Percentiles rank a stretch among this genome's conserved stretches.
Conservation (phyloP, 2,797 vertebrate genomes). For the Myotis findleyi region DNA sequence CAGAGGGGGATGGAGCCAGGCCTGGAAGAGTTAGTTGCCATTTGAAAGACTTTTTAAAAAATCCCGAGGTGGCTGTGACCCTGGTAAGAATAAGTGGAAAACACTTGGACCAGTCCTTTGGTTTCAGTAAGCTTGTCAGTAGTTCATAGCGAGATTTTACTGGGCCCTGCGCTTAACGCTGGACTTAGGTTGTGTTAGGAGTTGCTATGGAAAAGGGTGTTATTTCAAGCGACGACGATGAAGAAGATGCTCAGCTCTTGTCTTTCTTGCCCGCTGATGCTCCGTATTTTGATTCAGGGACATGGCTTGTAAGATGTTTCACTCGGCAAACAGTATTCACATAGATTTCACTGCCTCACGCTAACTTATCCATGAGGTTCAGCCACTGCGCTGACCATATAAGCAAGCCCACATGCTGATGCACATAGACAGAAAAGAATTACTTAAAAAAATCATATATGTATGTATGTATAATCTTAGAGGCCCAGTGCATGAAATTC, state of each 20-base stretch:
- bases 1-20: neutral
- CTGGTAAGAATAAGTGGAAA: neutral
- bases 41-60: neutral
- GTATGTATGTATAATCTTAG: no score
- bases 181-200: neutral
- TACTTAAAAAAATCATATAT: neutral
- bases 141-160: neutral
- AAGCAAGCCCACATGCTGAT: neutral
- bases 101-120: neutral
- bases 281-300: neutral
- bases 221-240: neutral
- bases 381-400: neutral
- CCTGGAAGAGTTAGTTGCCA: neutral
- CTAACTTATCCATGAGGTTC: neutral
- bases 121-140: neutral
- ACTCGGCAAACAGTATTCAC: neutral
- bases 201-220: neutral
- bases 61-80: neutral
- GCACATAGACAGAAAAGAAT: constrained; percentile 32
- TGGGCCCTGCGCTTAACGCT: neutral
- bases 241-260: neutral
- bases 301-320: neutral
- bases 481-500: no score
- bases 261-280: neutral
- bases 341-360: neutral